Evolutionary conservation across 2,113 vertebrate species (phyloP), one percentile per base, ranked within the genome.

Genomic region (Sylvicapra grimmia): DNA sequence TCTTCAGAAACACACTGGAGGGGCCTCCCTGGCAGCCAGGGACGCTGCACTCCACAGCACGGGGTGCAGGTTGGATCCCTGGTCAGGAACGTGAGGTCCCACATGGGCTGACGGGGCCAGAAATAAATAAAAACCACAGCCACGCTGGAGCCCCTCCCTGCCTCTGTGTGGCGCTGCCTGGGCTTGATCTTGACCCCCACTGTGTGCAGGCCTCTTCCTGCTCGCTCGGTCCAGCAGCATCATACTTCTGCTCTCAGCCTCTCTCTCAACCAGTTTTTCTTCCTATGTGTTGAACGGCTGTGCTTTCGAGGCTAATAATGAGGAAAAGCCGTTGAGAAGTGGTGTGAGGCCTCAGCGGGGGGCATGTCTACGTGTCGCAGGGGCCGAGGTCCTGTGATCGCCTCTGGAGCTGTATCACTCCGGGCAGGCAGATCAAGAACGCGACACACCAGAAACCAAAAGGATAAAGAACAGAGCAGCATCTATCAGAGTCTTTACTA

Each of bases 361-460:
- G 1, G 4, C 29, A 1, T 13, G 3, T 77, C 11, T 25, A 75
- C 23, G 33, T 33, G 1, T 33, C 14, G 0, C 5, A 0, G 25
- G 49, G 58, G 44, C 56, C 6, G 25, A 3, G 6, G 31, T 51
- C 29, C 44, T 40, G 16, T 49, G 31, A 54, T 63, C 51, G 27
- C n/a, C 72, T 89, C 25, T 59, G 82, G 75, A 65, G 19, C 27
- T 16, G 15, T 65, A 65, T 80, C 25, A 1, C n/a, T 51, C 40
- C 54, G 11, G 89, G 21, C 18, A 11, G 25, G 27, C 13, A 53
- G 75, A 95, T 75, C 51, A 86, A 47, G 53, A 31, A 72, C 58
- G 11, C 63, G 63, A 88, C 47, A 47, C 9, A 5, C 33, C 72
- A 54, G 61, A 85, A 83, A 56, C 51, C 10, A 23, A 54, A 36